Evolutionary conservation across 2,797 vertebrate genomes (phyloP).

Genomic region (Dermochelys coriacea): DNA sequence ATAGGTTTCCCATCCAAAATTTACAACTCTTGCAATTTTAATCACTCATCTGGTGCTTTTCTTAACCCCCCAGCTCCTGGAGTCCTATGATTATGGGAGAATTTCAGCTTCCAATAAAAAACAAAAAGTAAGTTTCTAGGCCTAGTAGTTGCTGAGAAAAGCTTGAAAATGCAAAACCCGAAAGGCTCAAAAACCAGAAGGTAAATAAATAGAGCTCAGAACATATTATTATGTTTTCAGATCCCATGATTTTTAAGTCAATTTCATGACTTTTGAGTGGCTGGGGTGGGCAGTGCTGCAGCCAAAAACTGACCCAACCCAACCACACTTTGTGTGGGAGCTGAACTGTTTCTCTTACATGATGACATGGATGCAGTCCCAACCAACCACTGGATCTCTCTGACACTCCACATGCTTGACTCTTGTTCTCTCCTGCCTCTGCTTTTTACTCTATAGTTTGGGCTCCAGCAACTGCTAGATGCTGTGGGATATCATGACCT

Average conservation of each 20-base stretch:
- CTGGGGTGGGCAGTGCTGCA: neutral
- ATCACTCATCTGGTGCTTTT: slow-evolving; percentile 31
- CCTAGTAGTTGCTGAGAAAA: neutral
- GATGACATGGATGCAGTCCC: no score
- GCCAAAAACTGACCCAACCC: no score
- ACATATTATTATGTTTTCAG: slow-evolving; percentile 40
- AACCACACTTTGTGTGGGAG: no score
- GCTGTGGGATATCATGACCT: neutral
- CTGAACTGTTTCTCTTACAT: no score
- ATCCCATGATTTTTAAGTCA: slow-evolving; percentile 17
- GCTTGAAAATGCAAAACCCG: neutral
- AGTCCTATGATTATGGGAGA: neutral
- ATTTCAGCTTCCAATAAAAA: neutral
- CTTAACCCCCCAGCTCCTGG: neutral
- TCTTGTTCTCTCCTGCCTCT: neutral
- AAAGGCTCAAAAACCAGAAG: fast-evolving
- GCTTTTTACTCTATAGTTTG: neutral
- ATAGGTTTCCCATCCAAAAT: neutral
- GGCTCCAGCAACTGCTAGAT: neutral
- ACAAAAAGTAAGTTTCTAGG: neutral
- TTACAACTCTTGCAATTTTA: slow-evolving; percentile 37
- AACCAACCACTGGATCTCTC: neutral
- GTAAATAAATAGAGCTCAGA: neutral
- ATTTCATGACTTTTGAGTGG: slow-evolving; percentile 7
- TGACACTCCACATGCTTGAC: slow-evolving; percentile 23